Percentiles rank a stretch among this genome's conserved stretches.
Evolutionary conservation across 2,888 invertebrate species (phyloP).

Genomic region (Cerastis rubricosa): DNA sequence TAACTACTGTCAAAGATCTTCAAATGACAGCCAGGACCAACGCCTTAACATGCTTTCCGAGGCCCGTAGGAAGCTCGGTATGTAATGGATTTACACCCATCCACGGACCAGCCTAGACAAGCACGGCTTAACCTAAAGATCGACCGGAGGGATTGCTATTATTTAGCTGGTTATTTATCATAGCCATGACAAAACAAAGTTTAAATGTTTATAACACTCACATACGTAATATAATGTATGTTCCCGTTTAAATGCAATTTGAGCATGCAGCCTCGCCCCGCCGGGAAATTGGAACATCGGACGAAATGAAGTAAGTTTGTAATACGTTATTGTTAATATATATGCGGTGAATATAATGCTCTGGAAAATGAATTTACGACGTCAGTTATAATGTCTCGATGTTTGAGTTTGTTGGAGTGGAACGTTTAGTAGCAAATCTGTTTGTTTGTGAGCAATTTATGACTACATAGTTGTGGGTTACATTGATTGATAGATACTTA

Average conservation of each 20-base stretch:
- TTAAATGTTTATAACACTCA: conserved; percentile 17
- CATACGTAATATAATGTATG: conserved; percentile 20
- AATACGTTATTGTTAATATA: conserved; percentile 54
- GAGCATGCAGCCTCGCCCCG: conserved; percentile 26
- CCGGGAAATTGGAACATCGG: conserved; percentile 55
- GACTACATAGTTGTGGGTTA: background rate
- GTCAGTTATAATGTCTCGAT: conserved; percentile 24
- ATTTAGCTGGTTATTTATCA: too few relatives aligned
- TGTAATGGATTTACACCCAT: too few relatives aligned
- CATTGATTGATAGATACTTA: background rate
- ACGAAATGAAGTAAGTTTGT: conserved; percentile 51
- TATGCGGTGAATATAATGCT: conserved; percentile 28
- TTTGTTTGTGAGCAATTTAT: background rate
- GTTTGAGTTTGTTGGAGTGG: conserved; percentile 18
- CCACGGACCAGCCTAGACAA: too few relatives aligned
- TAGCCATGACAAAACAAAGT: conserved; percentile 28
- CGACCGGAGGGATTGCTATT: too few relatives aligned
- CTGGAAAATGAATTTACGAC: conserved; percentile 26
- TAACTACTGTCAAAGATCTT: too few relatives aligned
- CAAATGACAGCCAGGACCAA: too few relatives aligned
- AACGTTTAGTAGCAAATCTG: background rate
- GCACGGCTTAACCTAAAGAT: too few relatives aligned
- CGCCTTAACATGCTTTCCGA: too few relatives aligned
- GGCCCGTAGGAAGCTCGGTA: too few relatives aligned
- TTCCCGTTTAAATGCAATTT: conserved; percentile 55